These are phyloP conservation scores for Polyommatus icarus DNA, from an alignment of 2,888 invertebrate genomes.

Conservation along the genomic window DNA sequence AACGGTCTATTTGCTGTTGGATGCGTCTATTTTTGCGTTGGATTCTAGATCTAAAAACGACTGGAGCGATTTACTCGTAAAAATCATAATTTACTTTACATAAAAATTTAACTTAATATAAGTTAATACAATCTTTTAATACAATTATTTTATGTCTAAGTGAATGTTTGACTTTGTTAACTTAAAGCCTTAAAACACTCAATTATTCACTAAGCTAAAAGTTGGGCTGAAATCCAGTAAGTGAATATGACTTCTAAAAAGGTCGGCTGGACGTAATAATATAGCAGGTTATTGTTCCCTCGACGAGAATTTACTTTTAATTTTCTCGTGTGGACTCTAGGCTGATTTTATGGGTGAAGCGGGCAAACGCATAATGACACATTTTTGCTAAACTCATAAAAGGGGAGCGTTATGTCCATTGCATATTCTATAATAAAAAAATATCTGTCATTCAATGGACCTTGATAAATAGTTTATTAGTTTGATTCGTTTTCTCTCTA, in stretches of 20 bases:
- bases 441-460: not conserved
- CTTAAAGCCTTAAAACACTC: not conserved
- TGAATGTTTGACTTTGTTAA: not conserved
- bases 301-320: constrained; percentile 13
- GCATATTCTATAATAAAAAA: not conserved
- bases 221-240: not conserved
- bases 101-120: too few species aligned
- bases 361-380: constrained; percentile 2
- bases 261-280: not conserved
- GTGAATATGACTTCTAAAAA: constrained; percentile 27
- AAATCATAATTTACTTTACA: too few species aligned
- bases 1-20: not conserved
- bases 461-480: not conserved
- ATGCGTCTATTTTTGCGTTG: too few species aligned
- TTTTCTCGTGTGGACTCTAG: constrained; percentile 16
- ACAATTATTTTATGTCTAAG: not conserved
- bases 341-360: not conserved
- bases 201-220: constrained; percentile 1
- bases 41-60: too few species aligned
- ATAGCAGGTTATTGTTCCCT: not conserved
- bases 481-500: too few species aligned
- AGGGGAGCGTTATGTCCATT: not conserved
- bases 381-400: not conserved
- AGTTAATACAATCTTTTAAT: not conserved
- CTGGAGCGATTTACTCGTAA: too few species aligned